Conservation (phyloP, 2,888 invertebrate species). For the Cantharis rustica region DNA sequence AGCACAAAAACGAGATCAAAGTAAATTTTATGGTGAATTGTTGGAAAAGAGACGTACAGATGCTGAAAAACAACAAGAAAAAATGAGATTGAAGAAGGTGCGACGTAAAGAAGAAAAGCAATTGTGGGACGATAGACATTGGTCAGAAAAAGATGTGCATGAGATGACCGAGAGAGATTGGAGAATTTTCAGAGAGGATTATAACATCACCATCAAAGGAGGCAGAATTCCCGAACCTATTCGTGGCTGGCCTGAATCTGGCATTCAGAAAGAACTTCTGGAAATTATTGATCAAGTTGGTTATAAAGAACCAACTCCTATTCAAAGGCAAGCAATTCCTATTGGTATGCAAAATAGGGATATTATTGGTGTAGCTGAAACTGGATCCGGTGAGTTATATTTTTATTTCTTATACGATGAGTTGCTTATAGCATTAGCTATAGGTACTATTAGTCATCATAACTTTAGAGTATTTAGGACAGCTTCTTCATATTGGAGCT, state of each 20-base stretch:
- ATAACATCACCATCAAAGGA: constrained; percentile 97
- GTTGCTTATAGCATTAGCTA: no score
- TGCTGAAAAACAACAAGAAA: constrained; percentile 96
- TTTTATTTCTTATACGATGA: no score
- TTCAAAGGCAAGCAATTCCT: constrained; percentile 98
- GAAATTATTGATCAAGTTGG: constrained; percentile 95
- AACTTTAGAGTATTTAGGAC: no score
- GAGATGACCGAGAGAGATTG: constrained; percentile 99
- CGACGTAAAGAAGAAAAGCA: constrained; percentile 97
- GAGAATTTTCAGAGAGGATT: constrained; percentile 99
- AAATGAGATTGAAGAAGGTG: constrained; percentile 87
- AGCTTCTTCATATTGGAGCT: no score
- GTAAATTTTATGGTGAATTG: constrained; percentile 95
- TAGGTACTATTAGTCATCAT: no score
- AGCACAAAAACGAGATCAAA: constrained; percentile 91
- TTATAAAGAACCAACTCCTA: constrained; percentile 98
- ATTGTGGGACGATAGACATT: constrained; percentile 98
- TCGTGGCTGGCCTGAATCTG: constrained; percentile 92
- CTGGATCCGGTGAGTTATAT: constrained; percentile 64
- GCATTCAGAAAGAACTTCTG: constrained; percentile 85
- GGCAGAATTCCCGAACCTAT: constrained; percentile 97
- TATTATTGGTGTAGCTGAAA: constrained; percentile 99
- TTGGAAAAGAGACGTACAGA: constrained; percentile 94
- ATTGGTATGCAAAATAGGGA: constrained; percentile 94
- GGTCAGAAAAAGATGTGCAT: constrained; percentile 91